Conservation (phyloP, 2,797 vertebrate genomes). For the Erithacus rubecula region DNA sequence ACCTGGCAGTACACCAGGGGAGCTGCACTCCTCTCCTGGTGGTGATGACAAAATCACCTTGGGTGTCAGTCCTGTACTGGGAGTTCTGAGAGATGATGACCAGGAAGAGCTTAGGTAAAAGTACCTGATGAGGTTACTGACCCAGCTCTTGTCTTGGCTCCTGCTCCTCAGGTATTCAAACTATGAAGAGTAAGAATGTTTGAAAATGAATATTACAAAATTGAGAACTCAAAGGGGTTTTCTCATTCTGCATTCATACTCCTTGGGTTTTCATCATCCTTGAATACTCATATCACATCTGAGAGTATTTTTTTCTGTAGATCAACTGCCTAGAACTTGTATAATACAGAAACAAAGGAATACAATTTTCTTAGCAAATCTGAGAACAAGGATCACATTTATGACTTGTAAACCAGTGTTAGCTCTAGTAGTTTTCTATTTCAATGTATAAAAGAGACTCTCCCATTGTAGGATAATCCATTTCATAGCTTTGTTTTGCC, state of each 20-base stretch:
- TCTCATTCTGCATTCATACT: not conserved
- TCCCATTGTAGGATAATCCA: not conserved
- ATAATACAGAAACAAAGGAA: not conserved
- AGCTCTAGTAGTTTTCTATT: not conserved
- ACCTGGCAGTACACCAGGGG: too few relatives aligned
- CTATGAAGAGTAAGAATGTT: not conserved
- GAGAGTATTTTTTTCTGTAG: not conserved
- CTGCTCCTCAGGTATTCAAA: not conserved
- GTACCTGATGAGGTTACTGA: not conserved
- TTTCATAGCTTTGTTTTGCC: not conserved
- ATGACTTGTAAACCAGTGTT: not conserved
- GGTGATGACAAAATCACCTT: not conserved
- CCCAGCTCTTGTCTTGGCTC: not conserved
- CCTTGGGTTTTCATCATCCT: not conserved
- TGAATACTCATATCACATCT: not conserved
- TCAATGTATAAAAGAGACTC: not conserved
- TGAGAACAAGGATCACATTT: not conserved
- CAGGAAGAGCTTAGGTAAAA: not conserved
- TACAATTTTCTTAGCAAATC: not conserved
- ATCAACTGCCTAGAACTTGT: not conserved
- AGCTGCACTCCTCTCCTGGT: not conserved
- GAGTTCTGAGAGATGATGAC: not conserved
- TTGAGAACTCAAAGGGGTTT: not conserved
- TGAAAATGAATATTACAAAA: not conserved
- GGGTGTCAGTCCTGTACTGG: accelerated